Conservation (phyloP, 2,113 vertebrate species). For the Psammodynastes pulverulentus region DNA sequence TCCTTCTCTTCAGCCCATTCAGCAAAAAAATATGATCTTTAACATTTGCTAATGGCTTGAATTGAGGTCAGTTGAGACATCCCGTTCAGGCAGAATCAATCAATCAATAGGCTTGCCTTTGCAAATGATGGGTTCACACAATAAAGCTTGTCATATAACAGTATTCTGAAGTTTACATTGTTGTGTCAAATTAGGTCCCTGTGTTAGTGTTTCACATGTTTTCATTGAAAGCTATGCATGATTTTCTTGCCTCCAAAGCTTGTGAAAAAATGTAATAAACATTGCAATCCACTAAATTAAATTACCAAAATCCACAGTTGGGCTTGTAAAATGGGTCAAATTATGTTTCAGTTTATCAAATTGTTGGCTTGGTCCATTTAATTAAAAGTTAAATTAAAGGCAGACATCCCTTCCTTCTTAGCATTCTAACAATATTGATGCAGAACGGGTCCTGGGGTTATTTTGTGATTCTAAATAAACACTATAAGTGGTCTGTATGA, state of each 20-base stretch:
- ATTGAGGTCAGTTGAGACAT: neutral
- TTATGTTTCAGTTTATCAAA: slow-evolving; percentile 26
- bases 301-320: slow-evolving; percentile 14
- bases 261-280: slow-evolving; percentile 20
- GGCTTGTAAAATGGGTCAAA: slow-evolving; percentile 32
- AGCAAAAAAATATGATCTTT: neutral
- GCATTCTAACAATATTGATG: neutral
- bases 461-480: slow-evolving; percentile 5
- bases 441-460: slow-evolving; percentile 7
- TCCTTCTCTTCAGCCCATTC: neutral
- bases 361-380: slow-evolving; percentile 3
- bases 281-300: slow-evolving; percentile 16
- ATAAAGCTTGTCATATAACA: neutral
- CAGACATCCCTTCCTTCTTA: slow-evolving; percentile 22
- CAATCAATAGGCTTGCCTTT: slow-evolving; percentile 5
- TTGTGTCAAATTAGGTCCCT: neutral
- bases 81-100: neutral
- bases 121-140: neutral
- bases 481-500: slow-evolving; percentile 11
- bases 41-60: neutral
- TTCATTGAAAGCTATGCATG: neutral
- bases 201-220: neutral
- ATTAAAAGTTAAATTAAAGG: slow-evolving; percentile 39
- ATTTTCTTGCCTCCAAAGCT: slow-evolving; percentile 14
- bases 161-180: neutral